phyloP scores from a whole-genome alignment of 2,113 vertebrate species.

The Dicrurus megarhynchus region DNA sequence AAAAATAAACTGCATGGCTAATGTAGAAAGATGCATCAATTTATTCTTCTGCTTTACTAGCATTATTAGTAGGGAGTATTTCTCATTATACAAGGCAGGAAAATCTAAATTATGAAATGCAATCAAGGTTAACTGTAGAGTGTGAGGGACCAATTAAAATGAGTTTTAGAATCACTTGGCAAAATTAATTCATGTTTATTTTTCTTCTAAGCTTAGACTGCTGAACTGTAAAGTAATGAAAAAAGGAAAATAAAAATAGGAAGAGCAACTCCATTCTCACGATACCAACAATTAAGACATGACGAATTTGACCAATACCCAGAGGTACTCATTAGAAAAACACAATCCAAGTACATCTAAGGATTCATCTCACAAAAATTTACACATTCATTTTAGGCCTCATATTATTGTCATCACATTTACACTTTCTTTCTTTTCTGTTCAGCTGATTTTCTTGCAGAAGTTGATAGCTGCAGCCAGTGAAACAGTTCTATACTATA shows the following conservation, averaged over 20 bases:
- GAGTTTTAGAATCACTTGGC: conserved; percentile 19
- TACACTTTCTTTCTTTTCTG: not conserved
- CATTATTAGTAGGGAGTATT: not conserved
- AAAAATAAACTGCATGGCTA: not conserved
- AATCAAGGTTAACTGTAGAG: conserved; percentile 18
- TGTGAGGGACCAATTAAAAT: conserved; percentile 42
- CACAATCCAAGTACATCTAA: not conserved
- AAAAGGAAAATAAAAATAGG: conserved; percentile 33
- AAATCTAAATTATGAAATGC: conserved; percentile 29
- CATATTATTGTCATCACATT: not conserved
- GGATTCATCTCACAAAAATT: not conserved
- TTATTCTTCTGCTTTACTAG: conserved; percentile 18
- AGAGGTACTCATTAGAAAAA: conserved; percentile 39
- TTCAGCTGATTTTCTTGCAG: not conserved
- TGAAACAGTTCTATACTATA: not conserved
- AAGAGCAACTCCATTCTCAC: conserved; percentile 3
- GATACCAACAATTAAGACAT: conserved; percentile 1
- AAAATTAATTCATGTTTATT: conserved; percentile 51
- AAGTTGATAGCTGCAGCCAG: not conserved
- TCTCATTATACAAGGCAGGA: conserved; percentile 18
- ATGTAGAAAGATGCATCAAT: conserved; percentile 2
- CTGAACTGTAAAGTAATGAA: conserved; percentile 34
- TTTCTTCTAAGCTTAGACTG: conserved; percentile 26
- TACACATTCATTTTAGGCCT: not conserved
- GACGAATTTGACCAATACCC: not conserved